Percentiles rank a stretch among this genome's conserved stretches.
phyloP scores from a whole-genome alignment of 2,113 vertebrate genomes.

The Clarias macrocephalus region DNA sequence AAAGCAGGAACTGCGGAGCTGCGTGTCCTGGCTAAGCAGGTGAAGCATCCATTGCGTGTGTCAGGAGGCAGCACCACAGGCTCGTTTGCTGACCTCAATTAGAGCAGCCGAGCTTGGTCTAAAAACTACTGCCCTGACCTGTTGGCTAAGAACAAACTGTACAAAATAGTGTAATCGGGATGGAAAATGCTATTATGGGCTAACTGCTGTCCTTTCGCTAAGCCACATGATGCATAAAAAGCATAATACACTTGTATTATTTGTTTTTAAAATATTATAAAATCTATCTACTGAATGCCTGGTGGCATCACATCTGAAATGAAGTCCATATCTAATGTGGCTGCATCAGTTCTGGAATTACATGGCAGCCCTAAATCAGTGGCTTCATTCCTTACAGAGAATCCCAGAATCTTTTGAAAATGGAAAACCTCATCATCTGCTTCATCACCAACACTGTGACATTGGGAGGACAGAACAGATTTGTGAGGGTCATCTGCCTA shows the following conservation, averaged over 20 bases:
- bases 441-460: slow-evolving; percentile 36
- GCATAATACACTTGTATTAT: background rate
- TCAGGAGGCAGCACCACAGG: slow-evolving; percentile 69
- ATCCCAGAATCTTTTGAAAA: slow-evolving; percentile 33
- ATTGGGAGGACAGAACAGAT: slow-evolving; percentile 56
- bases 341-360: slow-evolving; percentile 3
- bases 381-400: slow-evolving; percentile 18
- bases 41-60: slow-evolving; percentile 72
- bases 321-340: background rate
- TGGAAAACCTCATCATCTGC: slow-evolving; percentile 46
- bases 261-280: background rate
- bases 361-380: slow-evolving; percentile 33
- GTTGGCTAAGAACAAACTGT: slow-evolving; percentile 51
- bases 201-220: slow-evolving; percentile 33
- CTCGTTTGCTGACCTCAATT: slow-evolving; percentile 69
- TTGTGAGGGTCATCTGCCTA: slow-evolving; percentile 60
- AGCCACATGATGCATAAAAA: slow-evolving; percentile 22
- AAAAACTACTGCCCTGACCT: slow-evolving; percentile 63
- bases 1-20: slow-evolving; percentile 54
- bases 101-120: slow-evolving; percentile 64
- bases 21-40: slow-evolving; percentile 60
- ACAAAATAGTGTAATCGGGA: slow-evolving; percentile 48
- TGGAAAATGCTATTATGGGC: slow-evolving; percentile 28
- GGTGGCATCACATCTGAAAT: background rate
- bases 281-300: background rate